These are phyloP conservation scores for Latrodectus elegans DNA, from an alignment of 2,888 invertebrate genomes.

Conservation along the genomic window DNA sequence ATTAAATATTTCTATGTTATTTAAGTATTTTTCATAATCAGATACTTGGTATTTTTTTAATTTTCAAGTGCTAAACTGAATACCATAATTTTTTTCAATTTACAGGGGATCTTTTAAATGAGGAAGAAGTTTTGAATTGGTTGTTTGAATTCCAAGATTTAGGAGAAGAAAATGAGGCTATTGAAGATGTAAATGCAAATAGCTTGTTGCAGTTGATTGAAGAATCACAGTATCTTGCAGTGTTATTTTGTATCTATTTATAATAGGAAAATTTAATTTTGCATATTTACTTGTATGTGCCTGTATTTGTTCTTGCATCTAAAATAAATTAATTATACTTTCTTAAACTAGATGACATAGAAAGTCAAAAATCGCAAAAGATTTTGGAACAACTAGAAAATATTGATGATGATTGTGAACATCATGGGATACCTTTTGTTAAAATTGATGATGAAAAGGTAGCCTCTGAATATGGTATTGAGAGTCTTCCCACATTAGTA, in stretches of 20 bases:
- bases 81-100: background rate
- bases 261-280: background rate
- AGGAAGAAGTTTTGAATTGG: slow-evolving; percentile 95
- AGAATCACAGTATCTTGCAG: slow-evolving; percentile 92
- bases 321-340: background rate
- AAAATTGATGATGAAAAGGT: slow-evolving; percentile 86
- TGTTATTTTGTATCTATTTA: slow-evolving; percentile 87
- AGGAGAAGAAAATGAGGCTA: slow-evolving; percentile 83
- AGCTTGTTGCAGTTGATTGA: slow-evolving; percentile 90
- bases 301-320: background rate
- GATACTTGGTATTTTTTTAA: no score
- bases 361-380: slow-evolving; percentile 78
- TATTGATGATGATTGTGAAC: slow-evolving; percentile 94
- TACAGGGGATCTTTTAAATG: slow-evolving; percentile 88
- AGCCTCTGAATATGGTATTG: slow-evolving; percentile 90
- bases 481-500: slow-evolving; percentile 78
- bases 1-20: no score
- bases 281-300: background rate
- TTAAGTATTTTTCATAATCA: no score
- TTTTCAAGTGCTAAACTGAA: background rate
- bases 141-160: slow-evolving; percentile 93
- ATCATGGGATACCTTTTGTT: slow-evolving; percentile 90
- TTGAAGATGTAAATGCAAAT: slow-evolving; percentile 93
- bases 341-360: slow-evolving; percentile 71
- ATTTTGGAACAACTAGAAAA: slow-evolving; percentile 91